Evolutionary conservation across 2,888 invertebrate species (phyloP).

Genomic region (Cerastis rubricosa): DNA sequence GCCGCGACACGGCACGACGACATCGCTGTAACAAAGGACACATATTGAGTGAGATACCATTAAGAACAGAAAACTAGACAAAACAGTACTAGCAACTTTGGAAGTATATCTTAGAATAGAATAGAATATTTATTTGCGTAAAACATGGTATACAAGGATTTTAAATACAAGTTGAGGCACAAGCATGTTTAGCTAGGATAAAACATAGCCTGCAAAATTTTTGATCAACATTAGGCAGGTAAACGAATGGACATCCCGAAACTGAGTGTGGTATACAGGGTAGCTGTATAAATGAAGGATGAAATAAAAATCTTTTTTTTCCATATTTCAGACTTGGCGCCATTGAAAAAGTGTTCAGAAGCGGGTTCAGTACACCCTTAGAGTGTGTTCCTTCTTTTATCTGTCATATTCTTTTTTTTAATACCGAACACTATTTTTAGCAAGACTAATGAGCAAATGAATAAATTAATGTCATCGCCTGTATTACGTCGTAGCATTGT

Average conservation of each 20-base stretch:
- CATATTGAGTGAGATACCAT: background rate
- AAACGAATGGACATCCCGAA: background rate
- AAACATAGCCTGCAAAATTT: too few relatives aligned
- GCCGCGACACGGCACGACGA: conserved; percentile 85
- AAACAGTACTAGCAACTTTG: background rate
- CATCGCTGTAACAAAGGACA: conserved; percentile 79
- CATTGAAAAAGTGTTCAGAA: background rate
- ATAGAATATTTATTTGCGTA: too few relatives aligned
- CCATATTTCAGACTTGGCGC: background rate
- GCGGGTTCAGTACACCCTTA: background rate
- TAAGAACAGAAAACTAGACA: background rate
- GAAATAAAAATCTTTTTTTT: background rate
- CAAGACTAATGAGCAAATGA: background rate
- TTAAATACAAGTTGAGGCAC: too few relatives aligned
- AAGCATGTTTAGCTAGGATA: too few relatives aligned
- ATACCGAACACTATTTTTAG: background rate
- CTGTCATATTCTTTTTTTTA: background rate
- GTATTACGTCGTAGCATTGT: background rate
- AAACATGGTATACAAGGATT: too few relatives aligned
- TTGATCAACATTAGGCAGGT: too few relatives aligned
- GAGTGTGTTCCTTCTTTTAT: background rate
- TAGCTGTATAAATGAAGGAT: background rate
- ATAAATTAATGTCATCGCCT: background rate
- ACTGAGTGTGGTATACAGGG: too few relatives aligned
- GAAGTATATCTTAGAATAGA: too few relatives aligned